Evolutionary conservation across 2,888 invertebrate genomes (phyloP).

Genomic region (Calameuta filiformis): DNA sequence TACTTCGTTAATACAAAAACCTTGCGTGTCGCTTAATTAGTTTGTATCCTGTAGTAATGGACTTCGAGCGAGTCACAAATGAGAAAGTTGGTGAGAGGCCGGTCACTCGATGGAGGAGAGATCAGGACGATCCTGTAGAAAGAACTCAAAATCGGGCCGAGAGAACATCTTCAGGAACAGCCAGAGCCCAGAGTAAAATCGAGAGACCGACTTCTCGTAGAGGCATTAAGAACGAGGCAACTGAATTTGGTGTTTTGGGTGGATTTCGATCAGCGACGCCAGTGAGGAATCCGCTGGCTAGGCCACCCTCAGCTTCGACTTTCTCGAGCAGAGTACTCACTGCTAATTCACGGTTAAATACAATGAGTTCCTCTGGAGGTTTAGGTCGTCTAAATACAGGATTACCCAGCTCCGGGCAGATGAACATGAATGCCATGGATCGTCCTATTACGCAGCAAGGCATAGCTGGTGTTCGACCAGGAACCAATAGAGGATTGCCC

Average conservation of each 20-base stretch:
- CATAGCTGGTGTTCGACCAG: conserved; percentile 77
- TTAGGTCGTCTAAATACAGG: conserved; percentile 43
- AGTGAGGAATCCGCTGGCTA: conserved; percentile 39
- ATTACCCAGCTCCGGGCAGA: conserved; percentile 37
- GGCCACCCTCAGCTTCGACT: conserved; percentile 52
- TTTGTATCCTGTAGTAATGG: conserved; percentile 23
- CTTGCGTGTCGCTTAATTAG: neutral
- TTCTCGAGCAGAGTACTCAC: conserved; percentile 41
- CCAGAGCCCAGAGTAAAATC: conserved; percentile 40
- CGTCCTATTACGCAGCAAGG: conserved; percentile 87
- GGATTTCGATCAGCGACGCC: conserved; percentile 45
- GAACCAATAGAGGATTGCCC: conserved; percentile 69
- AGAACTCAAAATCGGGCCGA: conserved; percentile 29
- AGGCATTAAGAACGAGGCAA: conserved; percentile 47
- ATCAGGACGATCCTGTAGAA: conserved; percentile 22
- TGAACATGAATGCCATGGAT: conserved; percentile 70
- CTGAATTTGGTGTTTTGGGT: conserved; percentile 27
- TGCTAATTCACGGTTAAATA: conserved; percentile 37
- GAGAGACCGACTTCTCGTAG: conserved; percentile 57
- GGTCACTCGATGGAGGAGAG: conserved; percentile 43
- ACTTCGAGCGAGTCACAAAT: conserved; percentile 32
- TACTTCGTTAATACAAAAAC: neutral
- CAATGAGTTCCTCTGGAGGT: conserved; percentile 34
- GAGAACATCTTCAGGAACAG: conserved; percentile 37
- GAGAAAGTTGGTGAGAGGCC: conserved; percentile 42